These are phyloP conservation scores for Semicossyphus pulcher DNA, from an alignment of 2,113 vertebrate genomes.

Conservation along the genomic window DNA sequence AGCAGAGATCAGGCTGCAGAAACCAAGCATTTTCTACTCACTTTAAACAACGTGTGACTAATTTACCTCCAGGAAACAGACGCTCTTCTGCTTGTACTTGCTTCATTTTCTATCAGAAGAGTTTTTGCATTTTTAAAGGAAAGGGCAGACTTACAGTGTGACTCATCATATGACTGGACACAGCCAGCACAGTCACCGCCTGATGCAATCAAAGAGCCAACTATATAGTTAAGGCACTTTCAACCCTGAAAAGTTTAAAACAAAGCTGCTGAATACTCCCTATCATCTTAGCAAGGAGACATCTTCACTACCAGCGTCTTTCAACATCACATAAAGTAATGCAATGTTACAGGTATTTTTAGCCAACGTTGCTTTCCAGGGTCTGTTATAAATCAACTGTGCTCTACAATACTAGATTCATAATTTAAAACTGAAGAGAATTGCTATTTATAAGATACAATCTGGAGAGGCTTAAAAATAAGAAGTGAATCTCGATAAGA, in stretches of 20 bases:
- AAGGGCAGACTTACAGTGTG: slow-evolving; percentile 18
- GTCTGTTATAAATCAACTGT: neutral
- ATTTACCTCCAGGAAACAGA: neutral
- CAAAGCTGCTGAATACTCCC: slow-evolving; percentile 29
- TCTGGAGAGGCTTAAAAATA: slow-evolving; percentile 25
- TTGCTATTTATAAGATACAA: slow-evolving; percentile 21
- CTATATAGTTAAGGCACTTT: slow-evolving; percentile 26
- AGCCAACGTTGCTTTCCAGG: neutral
- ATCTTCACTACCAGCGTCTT: neutral
- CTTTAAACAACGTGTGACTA: neutral
- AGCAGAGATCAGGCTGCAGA: neutral
- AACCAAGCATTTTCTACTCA: neutral
- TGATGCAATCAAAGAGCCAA: slow-evolving; percentile 34
- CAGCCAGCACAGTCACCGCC: slow-evolving; percentile 24
- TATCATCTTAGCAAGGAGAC: slow-evolving; percentile 21
- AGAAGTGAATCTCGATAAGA: slow-evolving; percentile 41
- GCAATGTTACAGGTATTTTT: slow-evolving; percentile 1
- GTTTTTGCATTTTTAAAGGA: neutral
- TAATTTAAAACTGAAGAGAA: neutral
- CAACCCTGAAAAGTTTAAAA: slow-evolving; percentile 34
- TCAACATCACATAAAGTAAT: neutral
- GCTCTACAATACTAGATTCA: slow-evolving; percentile 2
- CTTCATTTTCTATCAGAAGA: neutral
- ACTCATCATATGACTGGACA: slow-evolving; percentile 37
- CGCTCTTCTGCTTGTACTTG: neutral